These are phyloP conservation scores for Amphimedon queenslandica DNA, from an alignment of 37 sponge, comb jelly and placozoan genomes.

Conservation along the genomic window DNA sequence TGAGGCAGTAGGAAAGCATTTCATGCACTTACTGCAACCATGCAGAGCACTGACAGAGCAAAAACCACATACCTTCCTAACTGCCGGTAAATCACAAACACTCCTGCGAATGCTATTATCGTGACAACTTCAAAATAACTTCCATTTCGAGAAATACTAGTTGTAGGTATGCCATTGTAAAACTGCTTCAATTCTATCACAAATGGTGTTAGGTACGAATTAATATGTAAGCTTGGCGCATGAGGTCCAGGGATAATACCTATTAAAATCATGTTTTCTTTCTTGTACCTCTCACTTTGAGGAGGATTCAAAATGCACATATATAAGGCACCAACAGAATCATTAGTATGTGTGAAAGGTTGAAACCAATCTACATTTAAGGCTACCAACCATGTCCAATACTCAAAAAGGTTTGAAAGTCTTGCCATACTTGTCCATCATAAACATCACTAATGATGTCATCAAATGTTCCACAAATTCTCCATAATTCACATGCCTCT, in stretches of 20 bases:
- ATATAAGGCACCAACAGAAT: slow-evolving; percentile 30
- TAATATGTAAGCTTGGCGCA: slow-evolving; percentile 40
- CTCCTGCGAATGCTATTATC: slow-evolving; percentile 15
- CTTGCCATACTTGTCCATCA: slow-evolving; percentile 5
- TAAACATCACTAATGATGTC: background rate
- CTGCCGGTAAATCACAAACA: slow-evolving; percentile 48
- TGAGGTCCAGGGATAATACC: slow-evolving; percentile 57
- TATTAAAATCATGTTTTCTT: slow-evolving; percentile 39
- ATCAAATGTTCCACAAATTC: background rate
- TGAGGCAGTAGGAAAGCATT: slow-evolving; percentile 8
- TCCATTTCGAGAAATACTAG: background rate
- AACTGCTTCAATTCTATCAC: slow-evolving; percentile 37
- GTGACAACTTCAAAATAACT: background rate
- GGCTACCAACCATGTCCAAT: background rate
- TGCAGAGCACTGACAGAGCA: slow-evolving; percentile 5
- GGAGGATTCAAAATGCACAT: slow-evolving; percentile 37
- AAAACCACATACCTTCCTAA: slow-evolving; percentile 45
- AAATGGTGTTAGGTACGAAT: slow-evolving; percentile 42
- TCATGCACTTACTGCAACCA: slow-evolving; percentile 39
- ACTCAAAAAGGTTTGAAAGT: background rate
- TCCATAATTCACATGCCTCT: background rate
- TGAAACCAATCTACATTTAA: slow-evolving; percentile 30
- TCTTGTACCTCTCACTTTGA: slow-evolving; percentile 22
- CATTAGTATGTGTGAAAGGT: slow-evolving; percentile 10
- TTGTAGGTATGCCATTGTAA: slow-evolving; percentile 25